Percentiles rank a stretch among this genome's conserved stretches.
Evolutionary conservation across 2,888 invertebrate genomes (phyloP).

Genomic region (Eilema sororculum): DNA sequence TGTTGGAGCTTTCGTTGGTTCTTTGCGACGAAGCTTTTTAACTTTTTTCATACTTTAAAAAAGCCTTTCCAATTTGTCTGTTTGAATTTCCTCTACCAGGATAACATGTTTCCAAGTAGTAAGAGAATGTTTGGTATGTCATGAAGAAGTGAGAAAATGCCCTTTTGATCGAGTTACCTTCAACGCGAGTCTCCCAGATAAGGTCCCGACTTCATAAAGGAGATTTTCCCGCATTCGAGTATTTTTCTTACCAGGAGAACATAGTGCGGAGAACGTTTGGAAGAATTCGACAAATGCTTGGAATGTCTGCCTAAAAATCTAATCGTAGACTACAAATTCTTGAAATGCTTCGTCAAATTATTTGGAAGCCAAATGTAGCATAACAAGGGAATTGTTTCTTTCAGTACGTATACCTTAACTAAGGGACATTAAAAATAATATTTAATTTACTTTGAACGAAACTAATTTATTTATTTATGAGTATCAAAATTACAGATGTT

Average conservation of each 20-base stretch:
- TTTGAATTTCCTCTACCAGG: constrained; percentile 84
- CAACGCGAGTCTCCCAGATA: constrained; percentile 23
- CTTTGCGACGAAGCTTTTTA: constrained; percentile 64
- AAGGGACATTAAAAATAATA: background rate
- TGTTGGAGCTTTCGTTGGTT: constrained; percentile 13
- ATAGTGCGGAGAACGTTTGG: constrained; percentile 56
- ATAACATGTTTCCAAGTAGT: constrained; percentile 61
- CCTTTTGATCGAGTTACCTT: too few relatives aligned
- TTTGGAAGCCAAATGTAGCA: background rate
- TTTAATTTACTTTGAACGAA: background rate
- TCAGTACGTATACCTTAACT: background rate
- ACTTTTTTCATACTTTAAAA: constrained; percentile 77
- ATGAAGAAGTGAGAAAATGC: constrained; percentile 47
- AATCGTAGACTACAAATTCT: constrained; percentile 13
- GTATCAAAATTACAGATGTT: too few relatives aligned
- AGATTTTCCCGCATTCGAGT: constrained; percentile 86
- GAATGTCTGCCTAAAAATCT: constrained; percentile 40
- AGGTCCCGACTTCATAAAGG: constrained; percentile 72
- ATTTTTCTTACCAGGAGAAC: constrained; percentile 80
- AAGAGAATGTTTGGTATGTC: constrained; percentile 72
- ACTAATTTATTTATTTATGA: background rate
- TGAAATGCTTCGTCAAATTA: constrained; percentile 3
- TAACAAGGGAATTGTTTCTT: background rate
- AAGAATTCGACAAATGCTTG: constrained; percentile 63
- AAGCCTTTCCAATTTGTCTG: constrained; percentile 79